These are phyloP conservation scores for Acanthornis magna DNA, from an alignment of 2,797 vertebrate genomes.

Conservation along the genomic window DNA sequence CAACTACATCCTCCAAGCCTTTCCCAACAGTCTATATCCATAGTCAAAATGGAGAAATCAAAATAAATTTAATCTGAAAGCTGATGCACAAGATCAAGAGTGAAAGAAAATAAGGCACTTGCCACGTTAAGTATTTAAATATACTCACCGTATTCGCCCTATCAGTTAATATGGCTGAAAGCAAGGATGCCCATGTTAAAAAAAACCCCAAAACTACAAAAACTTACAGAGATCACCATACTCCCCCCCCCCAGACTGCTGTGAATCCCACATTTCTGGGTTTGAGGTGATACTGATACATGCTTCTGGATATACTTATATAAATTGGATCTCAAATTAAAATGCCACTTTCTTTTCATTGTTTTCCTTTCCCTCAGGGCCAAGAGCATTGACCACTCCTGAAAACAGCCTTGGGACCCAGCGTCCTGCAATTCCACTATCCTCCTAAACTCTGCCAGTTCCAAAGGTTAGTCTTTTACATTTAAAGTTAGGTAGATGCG, in stretches of 20 bases:
- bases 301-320: background rate
- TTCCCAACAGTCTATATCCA: background rate
- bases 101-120: background rate
- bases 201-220: background rate
- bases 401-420: background rate
- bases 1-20: slow-evolving; percentile 5
- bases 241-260: background rate
- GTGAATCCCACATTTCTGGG: background rate
- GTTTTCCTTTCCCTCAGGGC: background rate
- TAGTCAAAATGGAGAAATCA: slow-evolving; percentile 31
- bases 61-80: slow-evolving; percentile 30
- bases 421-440: background rate
- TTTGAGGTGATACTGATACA: background rate
- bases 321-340: background rate
- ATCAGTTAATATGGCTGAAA: background rate
- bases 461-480: background rate
- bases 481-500: background rate
- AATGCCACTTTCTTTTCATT: background rate
- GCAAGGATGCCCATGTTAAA: background rate
- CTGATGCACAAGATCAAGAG: background rate
- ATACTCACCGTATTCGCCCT: background rate
- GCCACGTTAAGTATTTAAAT: background rate
- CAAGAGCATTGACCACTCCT: background rate
- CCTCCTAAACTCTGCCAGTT: background rate
- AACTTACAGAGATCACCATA: background rate